Evolutionary conservation across 1,140 invertebrate species (phyloP).

Genomic region (Drosophila albomicans): DNA sequence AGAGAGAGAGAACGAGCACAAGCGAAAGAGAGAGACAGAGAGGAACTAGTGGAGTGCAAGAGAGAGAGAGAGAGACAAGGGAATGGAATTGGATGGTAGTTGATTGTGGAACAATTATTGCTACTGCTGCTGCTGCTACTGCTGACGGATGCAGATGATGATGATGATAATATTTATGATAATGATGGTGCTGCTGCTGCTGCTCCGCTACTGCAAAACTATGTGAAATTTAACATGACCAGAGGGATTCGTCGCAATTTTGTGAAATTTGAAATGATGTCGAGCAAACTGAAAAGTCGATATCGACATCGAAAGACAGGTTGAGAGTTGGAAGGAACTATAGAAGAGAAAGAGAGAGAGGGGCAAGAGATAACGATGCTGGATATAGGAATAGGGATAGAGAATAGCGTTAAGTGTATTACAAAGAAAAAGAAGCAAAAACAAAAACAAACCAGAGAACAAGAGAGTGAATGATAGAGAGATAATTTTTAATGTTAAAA

Average conservation of each 20-base stretch:
- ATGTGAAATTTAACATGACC: conserved; percentile 50
- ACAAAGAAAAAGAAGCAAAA: conserved; percentile 3
- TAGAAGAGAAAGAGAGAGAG: conserved; percentile 1
- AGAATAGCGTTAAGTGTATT: conserved; percentile 26
- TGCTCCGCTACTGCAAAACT: conserved; percentile 49
- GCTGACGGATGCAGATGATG: neutral
- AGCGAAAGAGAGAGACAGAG: neutral
- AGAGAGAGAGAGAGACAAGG: conserved; percentile 3
- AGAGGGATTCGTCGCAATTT: conserved; percentile 63
- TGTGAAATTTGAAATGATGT: conserved; percentile 51
- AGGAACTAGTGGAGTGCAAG: neutral
- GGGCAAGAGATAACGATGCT: conserved; percentile 15
- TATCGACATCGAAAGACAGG: neutral
- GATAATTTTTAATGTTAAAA: conserved; percentile 11
- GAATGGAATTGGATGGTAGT: conserved; percentile 20
- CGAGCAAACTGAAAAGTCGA: conserved; percentile 3
- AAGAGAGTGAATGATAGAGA: conserved; percentile 14
- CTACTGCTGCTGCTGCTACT: conserved; percentile 8
- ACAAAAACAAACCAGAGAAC: conserved; percentile 11
- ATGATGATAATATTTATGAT: conserved; percentile 2
- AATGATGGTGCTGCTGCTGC: conserved; percentile 10
- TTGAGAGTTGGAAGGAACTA: neutral
- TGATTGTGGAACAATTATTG: conserved; percentile 9
- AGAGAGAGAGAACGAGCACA: neutral
- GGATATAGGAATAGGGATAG: conserved; percentile 24